Evolutionary conservation across 2,888 invertebrate species (phyloP), one percentile per base, ranked within the genome.

Genomic region (Acleris emargana): DNA sequence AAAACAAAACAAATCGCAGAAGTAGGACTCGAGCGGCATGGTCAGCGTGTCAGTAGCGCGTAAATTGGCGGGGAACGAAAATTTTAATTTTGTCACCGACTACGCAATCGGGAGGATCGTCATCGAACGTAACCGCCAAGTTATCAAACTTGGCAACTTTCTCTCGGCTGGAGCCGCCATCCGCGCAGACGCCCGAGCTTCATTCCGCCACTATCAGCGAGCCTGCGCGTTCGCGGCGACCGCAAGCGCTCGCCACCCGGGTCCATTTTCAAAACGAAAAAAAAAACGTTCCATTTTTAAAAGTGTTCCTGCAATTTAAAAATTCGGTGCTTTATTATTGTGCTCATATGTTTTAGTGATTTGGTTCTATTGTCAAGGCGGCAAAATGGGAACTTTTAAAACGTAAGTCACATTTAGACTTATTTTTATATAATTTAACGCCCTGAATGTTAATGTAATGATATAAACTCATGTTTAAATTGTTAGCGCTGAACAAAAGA

Each of bases 31-130:
- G 72, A 72, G 63, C 73, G 69, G 77, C 82, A 32, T 32, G 85
- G 81, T 85, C 83, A 91, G 86, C 79, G 87, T 91, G 91, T 91
- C 89, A 91, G 89, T 90, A 80, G 90, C 82, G 77, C 87, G 83
- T 79, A 76, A 81, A 77, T 71, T 73, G 79, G 75, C 76, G 81
- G 81, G 79, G 82, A 82, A 82, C 82, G 81, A 84, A 87, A 38
- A 87, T 85, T 86, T 83, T 76, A 84, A 84, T 89, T 86, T 89
- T 89, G 91, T 90, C 91, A 88, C 84, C 86, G 88, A 81, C 87
- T 85, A 89, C 91, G 91, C 90, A 91, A 91, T 84, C 86, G 84
- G 87, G 80, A 83, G 86, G 91, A 91, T 91, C 91, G 91, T 89
- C 89, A 79, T 76, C 73, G 76, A 86, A 91, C 90, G 91, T 91